A percentile compares a stretch with the other conserved stretches of the same genome.
Conservation (phyloP, 2,797 vertebrate species). For the Xiphorhynchus erythropygius region DNA sequence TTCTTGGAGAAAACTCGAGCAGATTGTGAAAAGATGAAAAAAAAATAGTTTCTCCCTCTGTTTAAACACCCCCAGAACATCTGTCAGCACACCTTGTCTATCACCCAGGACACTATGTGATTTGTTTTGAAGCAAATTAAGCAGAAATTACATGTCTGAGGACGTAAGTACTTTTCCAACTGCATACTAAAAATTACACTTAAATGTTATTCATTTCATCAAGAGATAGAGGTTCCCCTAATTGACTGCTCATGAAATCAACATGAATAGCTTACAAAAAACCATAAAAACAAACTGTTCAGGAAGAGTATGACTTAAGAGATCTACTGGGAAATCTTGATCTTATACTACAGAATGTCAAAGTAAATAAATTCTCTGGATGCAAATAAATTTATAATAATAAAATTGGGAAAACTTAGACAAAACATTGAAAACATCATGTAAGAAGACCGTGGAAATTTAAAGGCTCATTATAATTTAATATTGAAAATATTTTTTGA, state of each 20-base stretch:
- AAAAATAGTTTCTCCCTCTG: neutral
- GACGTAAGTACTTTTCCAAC: neutral
- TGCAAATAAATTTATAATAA: neutral
- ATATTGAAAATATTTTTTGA: neutral
- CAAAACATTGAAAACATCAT: neutral
- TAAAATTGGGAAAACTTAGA: neutral
- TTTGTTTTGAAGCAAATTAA: neutral
- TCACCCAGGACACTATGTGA: neutral
- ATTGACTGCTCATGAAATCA: neutral
- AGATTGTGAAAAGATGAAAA: neutral
- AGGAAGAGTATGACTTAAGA: no score
- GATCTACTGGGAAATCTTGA: neutral
- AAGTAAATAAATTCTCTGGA: neutral
- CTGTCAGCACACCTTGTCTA: neutral
- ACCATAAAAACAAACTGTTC: no score
- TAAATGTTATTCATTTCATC: neutral
- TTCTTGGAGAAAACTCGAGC: neutral
- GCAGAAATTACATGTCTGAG: neutral
- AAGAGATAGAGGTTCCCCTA: neutral
- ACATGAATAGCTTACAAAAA: neutral
- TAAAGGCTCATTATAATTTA: neutral
- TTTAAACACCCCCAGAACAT: neutral
- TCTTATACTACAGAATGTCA: neutral
- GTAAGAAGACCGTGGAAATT: neutral
- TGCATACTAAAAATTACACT: neutral